These are phyloP conservation scores for Uria aalge DNA, from an alignment of 2,113 vertebrate species.

Conservation along the genomic window DNA sequence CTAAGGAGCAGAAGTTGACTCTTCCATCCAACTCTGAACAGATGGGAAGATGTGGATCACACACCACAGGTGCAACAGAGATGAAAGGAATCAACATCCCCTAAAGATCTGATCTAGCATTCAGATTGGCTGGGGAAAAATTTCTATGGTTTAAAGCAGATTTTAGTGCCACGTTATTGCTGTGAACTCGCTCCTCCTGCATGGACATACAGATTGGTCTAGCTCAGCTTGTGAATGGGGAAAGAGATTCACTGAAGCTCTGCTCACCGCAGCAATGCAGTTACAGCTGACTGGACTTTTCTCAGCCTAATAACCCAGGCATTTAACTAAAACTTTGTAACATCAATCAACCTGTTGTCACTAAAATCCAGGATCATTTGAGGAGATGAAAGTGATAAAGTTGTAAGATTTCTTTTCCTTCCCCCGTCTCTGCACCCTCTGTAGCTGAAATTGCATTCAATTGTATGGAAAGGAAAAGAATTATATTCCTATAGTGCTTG, in stretches of 20 bases:
- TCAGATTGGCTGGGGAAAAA: background rate
- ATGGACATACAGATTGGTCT: background rate
- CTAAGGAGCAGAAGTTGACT: background rate
- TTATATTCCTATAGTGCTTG: background rate
- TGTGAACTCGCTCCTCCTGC: background rate
- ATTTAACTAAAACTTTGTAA: constrained; percentile 29
- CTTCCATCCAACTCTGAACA: background rate
- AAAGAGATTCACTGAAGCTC: background rate
- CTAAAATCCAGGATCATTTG: constrained; percentile 7
- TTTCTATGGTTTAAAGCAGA: background rate
- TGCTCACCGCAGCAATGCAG: background rate
- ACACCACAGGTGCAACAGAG: background rate
- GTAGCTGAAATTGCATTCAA: background rate
- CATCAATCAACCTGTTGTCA: background rate
- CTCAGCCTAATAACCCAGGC: background rate
- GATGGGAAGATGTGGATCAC: background rate
- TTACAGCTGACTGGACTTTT: background rate
- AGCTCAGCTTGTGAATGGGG: background rate
- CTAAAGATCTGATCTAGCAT: background rate
- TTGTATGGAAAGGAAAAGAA: background rate
- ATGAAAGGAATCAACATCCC: background rate
- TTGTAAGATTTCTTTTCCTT: background rate
- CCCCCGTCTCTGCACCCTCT: accelerated
- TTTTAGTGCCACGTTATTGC: background rate
- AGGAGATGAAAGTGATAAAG: background rate